A percentile compares a stretch with the other conserved stretches of the same genome.
phyloP scores from a whole-genome alignment of 1,140 invertebrate genomes.

The Proales similis region DNA sequence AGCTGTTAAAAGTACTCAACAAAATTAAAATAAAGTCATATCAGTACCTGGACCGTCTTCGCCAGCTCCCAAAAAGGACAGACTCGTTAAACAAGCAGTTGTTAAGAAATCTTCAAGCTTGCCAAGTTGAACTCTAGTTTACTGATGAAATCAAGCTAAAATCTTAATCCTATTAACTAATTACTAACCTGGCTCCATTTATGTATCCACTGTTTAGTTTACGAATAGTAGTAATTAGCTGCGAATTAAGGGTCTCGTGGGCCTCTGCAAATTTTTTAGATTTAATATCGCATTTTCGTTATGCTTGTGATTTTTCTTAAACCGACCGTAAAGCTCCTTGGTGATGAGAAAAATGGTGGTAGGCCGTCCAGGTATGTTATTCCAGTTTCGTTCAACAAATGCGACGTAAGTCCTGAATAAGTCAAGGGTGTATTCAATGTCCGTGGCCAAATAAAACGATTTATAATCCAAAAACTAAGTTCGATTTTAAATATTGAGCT shows the following conservation, averaged over 20 bases:
- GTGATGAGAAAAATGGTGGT: constrained; percentile 43
- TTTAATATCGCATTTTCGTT: no score
- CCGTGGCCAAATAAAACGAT: constrained; percentile 49
- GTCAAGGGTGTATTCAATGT: constrained; percentile 49
- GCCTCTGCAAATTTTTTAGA: constrained; percentile 3
- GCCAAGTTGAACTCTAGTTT: constrained; percentile 72
- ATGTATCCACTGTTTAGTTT: constrained; percentile 97
- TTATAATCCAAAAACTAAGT: constrained; percentile 84
- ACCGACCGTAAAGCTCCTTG: constrained; percentile 37
- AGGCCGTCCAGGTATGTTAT: constrained; percentile 54
- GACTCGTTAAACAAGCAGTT: constrained; percentile 88
- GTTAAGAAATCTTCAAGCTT: constrained; percentile 82
- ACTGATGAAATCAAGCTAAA: no score
- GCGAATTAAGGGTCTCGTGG: constrained; percentile 30
- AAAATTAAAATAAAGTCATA: background rate
- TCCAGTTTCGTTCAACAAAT: constrained; percentile 49
- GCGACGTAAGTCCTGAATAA: constrained; percentile 46
- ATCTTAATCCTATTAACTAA: no score
- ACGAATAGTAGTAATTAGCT: constrained; percentile 68
- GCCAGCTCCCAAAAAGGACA: constrained; percentile 68
- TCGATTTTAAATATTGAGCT: constrained; percentile 39
- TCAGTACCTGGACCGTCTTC: constrained; percentile 36
- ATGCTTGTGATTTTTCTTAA: background rate
- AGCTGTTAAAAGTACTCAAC: background rate
- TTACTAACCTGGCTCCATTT: constrained; percentile 67